phyloP scores from a whole-genome alignment of 2,888 invertebrate species.

The Capitulum mitella region DNA sequence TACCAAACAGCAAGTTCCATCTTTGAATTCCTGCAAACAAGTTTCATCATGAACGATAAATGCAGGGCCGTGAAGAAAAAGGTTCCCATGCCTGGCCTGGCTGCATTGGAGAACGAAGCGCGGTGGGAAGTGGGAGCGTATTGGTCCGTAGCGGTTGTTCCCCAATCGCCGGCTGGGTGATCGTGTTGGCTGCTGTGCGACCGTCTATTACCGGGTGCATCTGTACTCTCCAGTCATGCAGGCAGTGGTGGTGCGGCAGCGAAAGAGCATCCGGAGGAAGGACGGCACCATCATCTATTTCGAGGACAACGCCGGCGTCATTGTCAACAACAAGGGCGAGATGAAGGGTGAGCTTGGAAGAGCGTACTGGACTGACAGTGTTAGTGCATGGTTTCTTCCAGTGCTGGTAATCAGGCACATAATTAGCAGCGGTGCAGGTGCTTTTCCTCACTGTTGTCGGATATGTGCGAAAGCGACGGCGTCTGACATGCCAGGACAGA shows the following conservation, averaged over 20 bases:
- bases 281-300: slow-evolving; percentile 99
- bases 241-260: slow-evolving; percentile 95
- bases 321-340: slow-evolving; percentile 99
- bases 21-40: too few relatives aligned
- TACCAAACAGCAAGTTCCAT: too few relatives aligned
- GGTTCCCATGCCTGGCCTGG: too few relatives aligned
- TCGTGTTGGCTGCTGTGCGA: too few relatives aligned
- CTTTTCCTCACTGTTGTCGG: background rate
- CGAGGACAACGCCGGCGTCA: slow-evolving; percentile 99
- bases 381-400: background rate
- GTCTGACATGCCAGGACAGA: background rate
- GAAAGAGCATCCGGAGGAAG: slow-evolving; percentile 98
- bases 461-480: background rate
- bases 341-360: slow-evolving; percentile 91
- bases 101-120: too few relatives aligned
- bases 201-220: too few relatives aligned
- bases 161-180: too few relatives aligned
- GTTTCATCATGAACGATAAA: too few relatives aligned
- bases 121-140: too few relatives aligned
- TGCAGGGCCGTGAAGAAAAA: too few relatives aligned
- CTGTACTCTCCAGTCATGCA: slow-evolving; percentile 84
- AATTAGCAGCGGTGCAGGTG: background rate
- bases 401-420: background rate
- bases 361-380: too few relatives aligned
- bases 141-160: too few relatives aligned